These are phyloP conservation scores for Crioceris asparagi DNA, from an alignment of 2,888 invertebrate species.

Conservation along the genomic window DNA sequence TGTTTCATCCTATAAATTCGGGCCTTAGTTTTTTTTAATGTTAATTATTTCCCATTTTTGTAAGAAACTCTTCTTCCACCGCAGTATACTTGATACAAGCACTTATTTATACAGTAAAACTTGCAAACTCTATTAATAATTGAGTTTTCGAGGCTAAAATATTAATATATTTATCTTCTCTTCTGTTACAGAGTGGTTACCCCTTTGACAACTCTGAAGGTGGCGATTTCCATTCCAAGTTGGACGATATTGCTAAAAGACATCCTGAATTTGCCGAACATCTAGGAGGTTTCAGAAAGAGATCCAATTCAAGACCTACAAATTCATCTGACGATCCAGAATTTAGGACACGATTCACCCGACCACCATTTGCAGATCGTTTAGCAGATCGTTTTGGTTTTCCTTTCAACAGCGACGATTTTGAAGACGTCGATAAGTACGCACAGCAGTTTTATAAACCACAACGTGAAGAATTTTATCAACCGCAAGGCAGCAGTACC, in stretches of 20 bases:
- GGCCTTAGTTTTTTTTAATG: no score
- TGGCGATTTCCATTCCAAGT: slow-evolving; percentile 38
- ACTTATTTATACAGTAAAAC: no score
- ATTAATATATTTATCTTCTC: no score
- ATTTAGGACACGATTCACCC: slow-evolving; percentile 33
- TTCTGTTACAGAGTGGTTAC: slow-evolving; percentile 39
- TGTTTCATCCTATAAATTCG: no score
- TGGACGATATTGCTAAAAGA: slow-evolving; percentile 60
- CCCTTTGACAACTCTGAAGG: slow-evolving; percentile 50
- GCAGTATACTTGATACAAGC: no score
- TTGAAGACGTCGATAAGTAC: slow-evolving; percentile 10
- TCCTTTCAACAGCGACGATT: slow-evolving; percentile 29
- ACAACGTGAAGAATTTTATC: slow-evolving; percentile 7
- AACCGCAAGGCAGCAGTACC: slow-evolving; percentile 4
- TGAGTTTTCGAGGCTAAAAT: no score
- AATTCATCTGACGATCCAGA: slow-evolving; percentile 34
- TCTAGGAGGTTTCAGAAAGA: slow-evolving; percentile 35
- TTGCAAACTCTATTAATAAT: no score
- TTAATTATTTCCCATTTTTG: no score
- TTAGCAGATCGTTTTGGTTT: slow-evolving; percentile 33
- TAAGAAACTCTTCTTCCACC: no score
- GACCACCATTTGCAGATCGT: slow-evolving; percentile 33
- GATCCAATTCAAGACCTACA: slow-evolving; percentile 36
- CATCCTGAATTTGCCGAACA: slow-evolving; percentile 69
- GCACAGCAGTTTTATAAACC: slow-evolving; percentile 12